Conservation (phyloP, 2,113 vertebrate genomes). For the Otocyon megalotis region DNA sequence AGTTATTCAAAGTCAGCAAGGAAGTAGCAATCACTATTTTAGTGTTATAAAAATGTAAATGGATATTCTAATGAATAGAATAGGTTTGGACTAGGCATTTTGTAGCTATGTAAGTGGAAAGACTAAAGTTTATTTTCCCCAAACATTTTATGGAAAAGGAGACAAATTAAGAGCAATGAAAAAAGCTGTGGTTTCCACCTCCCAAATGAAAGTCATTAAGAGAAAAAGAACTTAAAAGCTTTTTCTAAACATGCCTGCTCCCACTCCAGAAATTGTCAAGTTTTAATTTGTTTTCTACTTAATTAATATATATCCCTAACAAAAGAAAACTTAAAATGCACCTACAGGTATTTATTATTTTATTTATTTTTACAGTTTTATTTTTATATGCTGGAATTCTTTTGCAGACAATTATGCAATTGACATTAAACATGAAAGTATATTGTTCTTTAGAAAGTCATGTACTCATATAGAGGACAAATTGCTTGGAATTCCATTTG, state of each 20-base stretch:
- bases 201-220: not conserved
- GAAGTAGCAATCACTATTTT: not conserved
- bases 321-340: not conserved
- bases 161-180: not conserved
- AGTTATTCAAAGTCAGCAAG: not conserved
- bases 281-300: not conserved
- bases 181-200: not conserved
- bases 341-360: not conserved
- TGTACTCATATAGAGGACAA: not conserved
- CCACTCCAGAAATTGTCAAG: not conserved
- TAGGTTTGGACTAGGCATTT: not conserved
- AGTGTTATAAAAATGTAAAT: not conserved
- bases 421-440: not conserved
- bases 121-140: not conserved
- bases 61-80: not conserved
- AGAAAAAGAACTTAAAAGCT: not conserved
- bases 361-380: not conserved
- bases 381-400: not conserved
- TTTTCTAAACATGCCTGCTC: not conserved
- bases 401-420: not conserved
- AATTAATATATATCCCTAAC: not conserved
- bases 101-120: not conserved
- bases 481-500: constrained; percentile 28
- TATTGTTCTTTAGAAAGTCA: not conserved
- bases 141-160: not conserved